Evolutionary conservation across 1,140 invertebrate species (phyloP).

Genomic region (Olivierus martensii): DNA sequence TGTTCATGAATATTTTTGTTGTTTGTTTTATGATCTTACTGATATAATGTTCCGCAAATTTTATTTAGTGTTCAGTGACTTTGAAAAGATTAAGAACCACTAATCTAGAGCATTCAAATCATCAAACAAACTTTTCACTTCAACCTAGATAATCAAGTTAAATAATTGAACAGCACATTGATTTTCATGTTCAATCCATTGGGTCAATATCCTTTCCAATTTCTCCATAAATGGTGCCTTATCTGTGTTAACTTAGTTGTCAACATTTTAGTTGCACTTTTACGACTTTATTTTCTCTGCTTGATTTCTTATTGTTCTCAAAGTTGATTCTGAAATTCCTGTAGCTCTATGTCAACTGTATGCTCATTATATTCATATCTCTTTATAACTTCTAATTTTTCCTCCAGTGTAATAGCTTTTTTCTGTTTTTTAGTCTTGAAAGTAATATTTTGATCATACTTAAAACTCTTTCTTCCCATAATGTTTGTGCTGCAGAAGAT

Average conservation of each 20-base stretch:
- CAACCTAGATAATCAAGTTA: too few relatives aligned
- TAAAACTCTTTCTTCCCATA: too few relatives aligned
- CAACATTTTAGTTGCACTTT: constrained; percentile 1
- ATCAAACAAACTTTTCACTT: too few relatives aligned
- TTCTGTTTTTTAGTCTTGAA: not conserved
- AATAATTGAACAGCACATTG: too few relatives aligned
- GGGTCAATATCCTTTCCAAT: not conserved
- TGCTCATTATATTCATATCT: constrained; percentile 1
- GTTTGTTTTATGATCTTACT: too few relatives aligned
- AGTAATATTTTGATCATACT: too few relatives aligned
- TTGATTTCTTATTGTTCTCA: constrained; percentile 2
- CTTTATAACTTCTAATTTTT: not conserved
- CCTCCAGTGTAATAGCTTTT: not conserved
- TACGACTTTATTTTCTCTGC: constrained; percentile 3
- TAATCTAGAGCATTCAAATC: too few relatives aligned
- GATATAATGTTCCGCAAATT: too few relatives aligned
- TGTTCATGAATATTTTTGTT: too few relatives aligned
- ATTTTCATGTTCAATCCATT: not conserved
- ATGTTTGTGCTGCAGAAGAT: too few relatives aligned
- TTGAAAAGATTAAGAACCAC: too few relatives aligned
- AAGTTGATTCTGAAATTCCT: constrained; percentile 5
- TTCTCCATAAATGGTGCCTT: not conserved
- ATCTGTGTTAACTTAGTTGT: constrained; percentile 2
- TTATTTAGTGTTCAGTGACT: too few relatives aligned
- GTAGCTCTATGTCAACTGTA: not conserved